Base-by-base conservation (phyloP, 2,113 vertebrate species). In the Rhinolophus ferrumequinum region DNA sequence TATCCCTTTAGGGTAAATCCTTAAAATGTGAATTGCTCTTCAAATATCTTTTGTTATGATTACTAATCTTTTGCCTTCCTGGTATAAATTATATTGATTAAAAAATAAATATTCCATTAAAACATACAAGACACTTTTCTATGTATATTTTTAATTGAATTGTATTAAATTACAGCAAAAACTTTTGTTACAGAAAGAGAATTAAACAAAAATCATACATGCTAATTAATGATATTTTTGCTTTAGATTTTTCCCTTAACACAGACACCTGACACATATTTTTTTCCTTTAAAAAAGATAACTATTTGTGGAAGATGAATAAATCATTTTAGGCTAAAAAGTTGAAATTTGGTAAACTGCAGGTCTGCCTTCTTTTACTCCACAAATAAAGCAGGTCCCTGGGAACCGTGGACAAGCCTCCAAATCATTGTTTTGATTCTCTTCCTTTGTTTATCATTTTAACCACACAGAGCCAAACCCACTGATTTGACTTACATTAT, bases 41-140 rank as follows among this genome's bases (percentile, higher is more conserved):
- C n/a, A 44, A 69, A 67, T 70, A 33, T 56, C 21, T 96, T 96
- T 90, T 84, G 9, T 58, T 70, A 80, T 90, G 24, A 86, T 92
- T 35, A 87, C 26, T 75, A 83, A 47, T 60, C n/a, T 91, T 87
- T 91, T 88, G 7, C 13, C 22, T 77, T 41, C 60, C 16, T 88
- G 6, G 60, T 67, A 10, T 72, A 88, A 60, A 24, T 56, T 90
- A 69, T 18, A 77, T 16, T 77, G 21, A 90, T 22, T n/a, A 64
- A 79, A 81, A 93, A 75, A 64, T 54, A 62, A 93, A 62, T 13
- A 56, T 24, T n/a, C 8, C 2, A 69, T 47, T 81, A 64, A 94
- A 69, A 38, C 13, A 33, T 56, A 85, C 18, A 16, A 75, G 66
- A 52, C 16, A 28, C 41, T 73, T 87, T 52, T 62, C 15, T 75